Evolutionary conservation across 2,113 vertebrate genomes (phyloP).

Genomic region (Osmerus mordax): DNA sequence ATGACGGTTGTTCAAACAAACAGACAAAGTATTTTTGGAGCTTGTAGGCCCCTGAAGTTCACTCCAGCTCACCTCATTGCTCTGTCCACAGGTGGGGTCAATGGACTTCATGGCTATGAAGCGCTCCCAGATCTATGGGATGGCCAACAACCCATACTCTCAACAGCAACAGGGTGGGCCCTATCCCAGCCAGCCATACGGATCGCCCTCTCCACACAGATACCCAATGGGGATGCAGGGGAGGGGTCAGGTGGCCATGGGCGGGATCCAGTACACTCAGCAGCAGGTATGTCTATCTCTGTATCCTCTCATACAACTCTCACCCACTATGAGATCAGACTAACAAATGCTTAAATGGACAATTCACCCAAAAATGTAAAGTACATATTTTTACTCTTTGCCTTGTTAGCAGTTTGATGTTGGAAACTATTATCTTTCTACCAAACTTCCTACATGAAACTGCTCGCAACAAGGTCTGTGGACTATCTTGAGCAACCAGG

Average conservation of each 20-base stretch:
- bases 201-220: conserved; percentile 84
- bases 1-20: conserved; percentile 20
- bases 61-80: conserved; percentile 11
- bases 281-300: conserved; percentile 81
- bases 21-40: conserved; percentile 6
- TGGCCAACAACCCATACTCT: conserved; percentile 87
- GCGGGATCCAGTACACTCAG: conserved; percentile 88
- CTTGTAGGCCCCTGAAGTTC: neutral
- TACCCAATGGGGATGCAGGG: conserved; percentile 90
- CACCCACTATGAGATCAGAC: too few species aligned
- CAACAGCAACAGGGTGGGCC: conserved; percentile 80
- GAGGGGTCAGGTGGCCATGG: conserved; percentile 83
- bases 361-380: too few species aligned
- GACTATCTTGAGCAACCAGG: too few species aligned
- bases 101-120: conserved; percentile 98
- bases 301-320: neutral
- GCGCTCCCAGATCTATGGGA: conserved; percentile 90
- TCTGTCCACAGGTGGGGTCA: conserved; percentile 79
- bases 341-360: too few species aligned
- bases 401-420: too few species aligned
- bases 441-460: too few species aligned
- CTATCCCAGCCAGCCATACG: conserved; percentile 86
- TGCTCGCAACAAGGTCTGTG: too few species aligned
- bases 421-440: too few species aligned
- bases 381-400: too few species aligned